Evolutionary conservation across 2,113 vertebrate genomes (phyloP), one percentile per base, ranked within the genome.

Genomic region (Labeo rohita): DNA sequence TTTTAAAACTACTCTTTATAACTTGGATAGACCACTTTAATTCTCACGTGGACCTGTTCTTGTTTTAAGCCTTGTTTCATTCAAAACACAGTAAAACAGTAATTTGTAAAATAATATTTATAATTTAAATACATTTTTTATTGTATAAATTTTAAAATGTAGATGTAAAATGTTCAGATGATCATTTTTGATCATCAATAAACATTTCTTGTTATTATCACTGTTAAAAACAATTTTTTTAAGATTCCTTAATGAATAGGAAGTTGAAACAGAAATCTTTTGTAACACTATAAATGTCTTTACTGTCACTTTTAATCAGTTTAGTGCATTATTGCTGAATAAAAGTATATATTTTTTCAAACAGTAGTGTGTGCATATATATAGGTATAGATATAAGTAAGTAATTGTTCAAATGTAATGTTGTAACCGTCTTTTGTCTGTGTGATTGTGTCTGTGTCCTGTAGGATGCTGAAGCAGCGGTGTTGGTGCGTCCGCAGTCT

Each of bases 381-480:
- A 28, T 28, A 28, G 28, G 2, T 28, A 28, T 28, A 28, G 28
- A 28, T 28, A 28, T 34, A 7, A 68, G 34, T 39, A 36, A 39
- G 34, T 39, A 36, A 39, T 68, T 18, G 8, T 68, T 34, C 15
- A 36, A 16, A 16, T 16, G 34, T 16, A 39, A 36, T 34, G 4
- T 47, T 73, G 83, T 61, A 63, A 63, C 36, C 5, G 9, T 54
- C 15, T 3, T 76, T 34, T 52, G 5, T 85, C 70, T 18, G 0
- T 89, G 75, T 84, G 47, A n/a, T 73, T 23, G n/a, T n/a, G n/a
- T n/a, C n/a, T n/a, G n/a, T 72, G 34, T 43, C 12, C 39, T 84
- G 65, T 90, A 99, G 98, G 97, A 98, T 89, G 92, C 95, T 0
- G 97, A 97, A 84, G 96, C 94, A 6, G 95, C 93, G 0, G 91